Evolutionary conservation across 1,140 invertebrate genomes (phyloP).

Genomic region (Cydia amplana): DNA sequence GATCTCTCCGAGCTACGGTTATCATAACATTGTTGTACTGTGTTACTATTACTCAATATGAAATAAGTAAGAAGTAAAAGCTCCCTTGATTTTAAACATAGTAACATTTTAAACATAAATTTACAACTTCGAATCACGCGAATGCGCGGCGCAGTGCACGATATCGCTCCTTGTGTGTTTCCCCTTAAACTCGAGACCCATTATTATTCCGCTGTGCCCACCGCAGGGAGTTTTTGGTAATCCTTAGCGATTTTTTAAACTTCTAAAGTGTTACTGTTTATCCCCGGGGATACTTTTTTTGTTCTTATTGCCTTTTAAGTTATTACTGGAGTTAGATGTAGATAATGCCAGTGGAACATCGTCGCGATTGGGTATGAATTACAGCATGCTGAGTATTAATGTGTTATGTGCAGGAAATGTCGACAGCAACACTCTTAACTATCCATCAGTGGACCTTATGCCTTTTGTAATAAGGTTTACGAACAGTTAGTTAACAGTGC

Average conservation of each 20-base stretch:
- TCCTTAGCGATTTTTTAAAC: conserved; percentile 53
- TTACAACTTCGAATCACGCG: neutral
- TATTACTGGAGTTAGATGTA: conserved; percentile 25
- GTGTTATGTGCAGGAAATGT: no score
- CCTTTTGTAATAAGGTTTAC: no score
- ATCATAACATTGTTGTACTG: no score
- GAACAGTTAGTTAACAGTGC: no score
- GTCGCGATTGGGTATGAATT: neutral
- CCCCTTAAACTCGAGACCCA: conserved; percentile 50
- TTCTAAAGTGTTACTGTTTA: conserved; percentile 34
- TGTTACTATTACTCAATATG: no score
- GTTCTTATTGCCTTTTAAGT: conserved; percentile 24
- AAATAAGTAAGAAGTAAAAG: no score
- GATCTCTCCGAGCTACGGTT: no score
- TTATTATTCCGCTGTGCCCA: conserved; percentile 63
- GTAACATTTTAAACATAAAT: neutral
- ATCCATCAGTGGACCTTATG: no score
- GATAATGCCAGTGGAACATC: neutral
- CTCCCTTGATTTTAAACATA: no score
- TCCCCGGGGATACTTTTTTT: conserved; percentile 18
- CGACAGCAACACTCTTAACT: no score
- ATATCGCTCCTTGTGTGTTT: neutral
- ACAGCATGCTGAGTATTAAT: no score
- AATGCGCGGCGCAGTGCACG: neutral
- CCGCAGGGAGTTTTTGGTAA: conserved; percentile 61